phyloP scores from a whole-genome alignment of 92 coral and sea anemone genomes.

The Galaxea fascicularis region DNA sequence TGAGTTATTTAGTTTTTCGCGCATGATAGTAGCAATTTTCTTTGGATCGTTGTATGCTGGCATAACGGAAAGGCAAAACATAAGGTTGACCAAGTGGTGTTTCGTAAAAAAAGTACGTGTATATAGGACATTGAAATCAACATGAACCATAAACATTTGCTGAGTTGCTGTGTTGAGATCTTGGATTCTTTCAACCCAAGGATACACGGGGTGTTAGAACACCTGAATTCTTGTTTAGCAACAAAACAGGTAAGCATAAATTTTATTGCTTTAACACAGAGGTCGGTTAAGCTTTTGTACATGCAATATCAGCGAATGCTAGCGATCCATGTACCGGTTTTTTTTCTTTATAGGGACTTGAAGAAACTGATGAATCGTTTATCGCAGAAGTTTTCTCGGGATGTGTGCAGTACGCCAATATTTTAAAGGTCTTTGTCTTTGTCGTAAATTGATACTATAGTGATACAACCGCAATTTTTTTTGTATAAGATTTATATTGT shows the following conservation, averaged over 20 bases:
- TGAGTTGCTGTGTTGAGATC: conserved; percentile 74
- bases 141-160: conserved; percentile 83
- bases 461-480: background rate
- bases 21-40: no score
- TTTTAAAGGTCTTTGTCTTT: conserved; percentile 77
- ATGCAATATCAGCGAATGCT: no score
- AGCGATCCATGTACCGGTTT: no score
- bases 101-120: background rate
- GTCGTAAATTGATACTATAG: background rate
- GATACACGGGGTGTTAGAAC: conserved; percentile 90
- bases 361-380: conserved; percentile 82
- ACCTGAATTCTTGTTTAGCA: conserved; percentile 75
- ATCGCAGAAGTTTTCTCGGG: conserved; percentile 96
- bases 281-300: background rate
- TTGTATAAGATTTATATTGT: no score
- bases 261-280: background rate
- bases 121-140: background rate
- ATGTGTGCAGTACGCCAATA: conserved; percentile 89
- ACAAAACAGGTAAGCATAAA: conserved; percentile 68
- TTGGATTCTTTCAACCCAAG: conserved; percentile 82
- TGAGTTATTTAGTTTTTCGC: background rate
- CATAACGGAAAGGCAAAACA: background rate
- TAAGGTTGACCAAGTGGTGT: background rate
- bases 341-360: conserved; percentile 57
- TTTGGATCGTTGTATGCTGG: background rate